These are phyloP conservation scores for Dermochelys coriacea DNA, from an alignment of 2,797 vertebrate genomes.

Conservation along the genomic window DNA sequence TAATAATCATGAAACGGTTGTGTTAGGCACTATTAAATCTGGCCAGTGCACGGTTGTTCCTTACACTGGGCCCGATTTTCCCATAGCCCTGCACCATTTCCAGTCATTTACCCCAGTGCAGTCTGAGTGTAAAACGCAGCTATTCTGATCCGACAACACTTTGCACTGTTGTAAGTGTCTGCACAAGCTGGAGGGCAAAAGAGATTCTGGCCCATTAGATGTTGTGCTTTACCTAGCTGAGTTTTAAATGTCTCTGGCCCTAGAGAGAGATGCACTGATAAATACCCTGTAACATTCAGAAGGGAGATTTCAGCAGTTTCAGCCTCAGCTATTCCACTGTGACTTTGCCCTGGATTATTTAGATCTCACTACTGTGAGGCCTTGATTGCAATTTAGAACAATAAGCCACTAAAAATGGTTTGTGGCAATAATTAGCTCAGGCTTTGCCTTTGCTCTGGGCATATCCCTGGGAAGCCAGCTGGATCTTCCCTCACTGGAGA, in stretches of 20 bases:
- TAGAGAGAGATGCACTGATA: neutral
- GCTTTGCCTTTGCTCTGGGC: neutral
- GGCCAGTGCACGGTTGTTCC: neutral
- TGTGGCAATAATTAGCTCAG: neutral
- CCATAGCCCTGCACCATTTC: neutral
- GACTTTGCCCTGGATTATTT: neutral
- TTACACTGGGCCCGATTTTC: neutral
- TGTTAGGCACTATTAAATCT: neutral
- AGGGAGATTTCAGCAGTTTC: neutral
- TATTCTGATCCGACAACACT: neutral
- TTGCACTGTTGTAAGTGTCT: neutral
- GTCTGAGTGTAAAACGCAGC: neutral
- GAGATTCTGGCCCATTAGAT: neutral
- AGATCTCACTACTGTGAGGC: neutral
- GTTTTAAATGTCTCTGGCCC: neutral
- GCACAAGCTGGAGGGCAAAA: neutral
- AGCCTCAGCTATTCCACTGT: neutral
- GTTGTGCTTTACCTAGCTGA: neutral
- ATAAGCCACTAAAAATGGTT: neutral
- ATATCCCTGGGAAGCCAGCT: neutral
- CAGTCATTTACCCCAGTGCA: neutral
- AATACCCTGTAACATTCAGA: neutral
- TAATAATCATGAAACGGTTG: neutral
- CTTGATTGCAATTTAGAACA: neutral
- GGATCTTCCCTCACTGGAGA: neutral